Base-by-base conservation (phyloP, 2,797 vertebrate genomes). In the Pseudopleuronectes americanus region DNA sequence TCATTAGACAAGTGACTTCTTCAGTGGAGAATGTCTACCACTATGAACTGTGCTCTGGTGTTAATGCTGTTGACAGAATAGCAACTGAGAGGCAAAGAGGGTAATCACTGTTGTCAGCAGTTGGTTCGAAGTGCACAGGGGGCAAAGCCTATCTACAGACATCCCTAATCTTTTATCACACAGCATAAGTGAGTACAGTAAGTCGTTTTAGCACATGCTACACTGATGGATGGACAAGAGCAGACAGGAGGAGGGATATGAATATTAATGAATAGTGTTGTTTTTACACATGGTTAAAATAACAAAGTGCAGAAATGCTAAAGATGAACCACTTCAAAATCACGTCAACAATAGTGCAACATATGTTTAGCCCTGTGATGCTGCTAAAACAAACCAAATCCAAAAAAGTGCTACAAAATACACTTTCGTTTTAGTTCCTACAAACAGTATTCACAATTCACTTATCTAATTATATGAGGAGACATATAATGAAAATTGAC, bases 21-120 rank as follows among this genome's bases (percentile, higher is more conserved):
- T 65, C 64, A 53, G 7, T 65, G 64, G 23, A 64, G 70, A 74
- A 62, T 33, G 61, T 69, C 60, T 62, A 24, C 64, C 54, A 59
- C 8, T n/a, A 68, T 73, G 62, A 74, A 28, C 55, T 67, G 72
- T 45, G 26, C 71, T 79, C 58, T 76, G 71, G 79, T 81, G 81
- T 81, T 78, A 69, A 71, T 68, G 57, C 76, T 60, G 74, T 77
- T 33, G 71, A 86, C 78, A 70, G 63, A 79, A 51, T 24, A 80
- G 76, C 82, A 87, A 68, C 84, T 81, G 69, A 67, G 79, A 88
- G 82, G 67, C 81, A 67, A 69, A 85, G 68, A 80, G 80, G 79
- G 69, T 90, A 87, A 90, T 90, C 79, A 84, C 79, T 84, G 71
- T 80, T 86, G 87, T 90, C 88, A 88, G 85, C 83, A 88, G 85